These are phyloP conservation scores for Corythaixoides concolor DNA, from an alignment of 2,113 vertebrate species.

Conservation along the genomic window DNA sequence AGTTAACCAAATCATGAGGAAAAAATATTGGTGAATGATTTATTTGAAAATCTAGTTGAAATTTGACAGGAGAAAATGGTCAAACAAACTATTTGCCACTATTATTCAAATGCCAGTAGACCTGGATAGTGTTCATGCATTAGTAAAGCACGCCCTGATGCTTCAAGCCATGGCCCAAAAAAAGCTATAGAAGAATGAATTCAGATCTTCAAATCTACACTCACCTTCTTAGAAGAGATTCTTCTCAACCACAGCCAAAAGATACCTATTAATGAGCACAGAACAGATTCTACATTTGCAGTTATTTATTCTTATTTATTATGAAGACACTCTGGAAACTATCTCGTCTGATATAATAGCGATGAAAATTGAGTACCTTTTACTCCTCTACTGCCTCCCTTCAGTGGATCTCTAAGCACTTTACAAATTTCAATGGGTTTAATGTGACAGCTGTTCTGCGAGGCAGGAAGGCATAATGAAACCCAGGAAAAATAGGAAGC, in stretches of 20 bases:
- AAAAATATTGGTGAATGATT: conserved; percentile 31
- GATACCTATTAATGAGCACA: not conserved
- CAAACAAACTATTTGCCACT: not conserved
- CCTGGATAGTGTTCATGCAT: not conserved
- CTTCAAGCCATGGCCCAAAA: not conserved
- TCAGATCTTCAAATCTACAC: not conserved
- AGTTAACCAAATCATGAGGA: conserved; percentile 39
- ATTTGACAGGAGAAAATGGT: conserved; percentile 8
- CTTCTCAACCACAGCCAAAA: not conserved
- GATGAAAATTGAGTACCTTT: conserved; percentile 38
- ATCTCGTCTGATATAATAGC: not conserved
- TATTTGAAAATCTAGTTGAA: conserved; percentile 34
- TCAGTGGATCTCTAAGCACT: conserved; percentile 50
- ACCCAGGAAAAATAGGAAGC: not conserved
- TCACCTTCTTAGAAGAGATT: not conserved
- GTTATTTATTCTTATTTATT: conserved; percentile 45
- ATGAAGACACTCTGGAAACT: not conserved
- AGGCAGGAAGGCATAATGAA: conserved; percentile 40
- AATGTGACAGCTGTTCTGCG: conserved; percentile 38
- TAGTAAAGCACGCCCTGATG: not conserved
- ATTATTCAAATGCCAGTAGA: not conserved
- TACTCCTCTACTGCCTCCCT: conserved; percentile 13
- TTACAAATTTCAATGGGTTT: conserved; percentile 31
- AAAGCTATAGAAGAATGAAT: not conserved
- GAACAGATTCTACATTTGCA: not conserved